These are phyloP conservation scores for Xestoiulus laeticollis DNA, from an alignment of 2,888 invertebrate species.

Conservation along the genomic window DNA sequence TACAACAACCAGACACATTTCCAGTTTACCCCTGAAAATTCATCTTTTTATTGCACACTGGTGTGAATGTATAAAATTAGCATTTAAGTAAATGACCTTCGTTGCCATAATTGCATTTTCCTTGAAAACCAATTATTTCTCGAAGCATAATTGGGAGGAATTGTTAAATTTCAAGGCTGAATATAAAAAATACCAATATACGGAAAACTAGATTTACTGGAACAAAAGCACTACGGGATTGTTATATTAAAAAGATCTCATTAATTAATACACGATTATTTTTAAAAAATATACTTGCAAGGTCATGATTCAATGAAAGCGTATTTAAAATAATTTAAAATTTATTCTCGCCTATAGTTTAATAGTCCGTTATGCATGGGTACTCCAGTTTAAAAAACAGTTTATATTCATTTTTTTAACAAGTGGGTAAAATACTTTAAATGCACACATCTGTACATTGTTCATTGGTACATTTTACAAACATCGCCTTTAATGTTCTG, in stretches of 20 bases:
- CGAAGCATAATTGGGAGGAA: slow-evolving; percentile 25
- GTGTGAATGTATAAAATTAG: slow-evolving; percentile 15
- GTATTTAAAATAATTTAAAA: not conserved
- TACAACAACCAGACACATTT: not conserved
- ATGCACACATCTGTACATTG: too few relatives aligned
- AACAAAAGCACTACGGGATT: not conserved
- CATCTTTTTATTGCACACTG: slow-evolving; percentile 16
- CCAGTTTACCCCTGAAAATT: not conserved
- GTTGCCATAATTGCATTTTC: slow-evolving; percentile 16
- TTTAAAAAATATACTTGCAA: not conserved
- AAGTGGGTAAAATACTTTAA: too few relatives aligned
- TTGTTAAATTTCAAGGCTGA: slow-evolving; percentile 22
- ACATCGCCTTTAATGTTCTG: too few relatives aligned
- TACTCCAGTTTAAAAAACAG: too few relatives aligned
- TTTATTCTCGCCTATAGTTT: not conserved
- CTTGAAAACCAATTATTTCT: slow-evolving; percentile 34
- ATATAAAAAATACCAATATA: not conserved
- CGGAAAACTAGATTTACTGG: slow-evolving; percentile 5
- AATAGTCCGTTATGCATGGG: not conserved
- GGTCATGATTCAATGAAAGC: not conserved
- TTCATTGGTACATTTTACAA: too few relatives aligned
- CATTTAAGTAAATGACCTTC: not conserved
- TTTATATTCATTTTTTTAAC: too few relatives aligned
- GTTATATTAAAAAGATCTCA: not conserved
- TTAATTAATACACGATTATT: not conserved